Percentiles rank a stretch among this genome's conserved stretches.
These are phyloP conservation scores for Danio choprae DNA, from an alignment of 2,797 vertebrate species.

Conservation along the genomic window DNA sequence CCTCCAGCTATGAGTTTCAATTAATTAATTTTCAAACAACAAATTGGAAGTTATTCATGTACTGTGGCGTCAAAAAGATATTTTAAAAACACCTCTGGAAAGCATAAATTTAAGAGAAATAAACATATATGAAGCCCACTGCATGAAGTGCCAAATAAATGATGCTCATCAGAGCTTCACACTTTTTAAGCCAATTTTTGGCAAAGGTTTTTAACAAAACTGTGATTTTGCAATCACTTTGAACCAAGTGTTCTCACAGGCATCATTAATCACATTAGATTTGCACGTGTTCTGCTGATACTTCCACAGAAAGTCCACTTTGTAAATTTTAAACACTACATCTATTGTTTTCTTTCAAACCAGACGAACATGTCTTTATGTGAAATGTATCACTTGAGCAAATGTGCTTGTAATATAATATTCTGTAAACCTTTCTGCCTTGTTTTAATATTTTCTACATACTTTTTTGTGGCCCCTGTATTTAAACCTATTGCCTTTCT, in stretches of 20 bases:
- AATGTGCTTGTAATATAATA: background rate
- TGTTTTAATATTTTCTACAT: too few species aligned
- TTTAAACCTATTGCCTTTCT: background rate
- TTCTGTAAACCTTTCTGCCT: background rate
- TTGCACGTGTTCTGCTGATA: background rate
- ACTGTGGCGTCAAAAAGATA: background rate
- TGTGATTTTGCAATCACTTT: too few species aligned
- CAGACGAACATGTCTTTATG: background rate
- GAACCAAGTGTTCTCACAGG: background rate
- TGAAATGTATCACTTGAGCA: background rate
- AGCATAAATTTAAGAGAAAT: background rate
- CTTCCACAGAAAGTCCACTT: background rate
- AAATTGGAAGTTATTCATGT: background rate
- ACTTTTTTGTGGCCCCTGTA: background rate
- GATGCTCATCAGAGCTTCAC: background rate
- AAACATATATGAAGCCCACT: background rate
- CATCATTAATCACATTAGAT: background rate
- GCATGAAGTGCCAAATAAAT: background rate
- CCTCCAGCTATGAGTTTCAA: background rate
- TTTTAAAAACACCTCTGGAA: background rate
- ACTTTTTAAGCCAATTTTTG: background rate
- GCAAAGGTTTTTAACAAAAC: too few species aligned
- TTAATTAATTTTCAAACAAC: background rate
- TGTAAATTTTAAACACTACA: background rate
- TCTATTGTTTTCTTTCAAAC: background rate